Conservation (phyloP, 2,888 invertebrate genomes). For the Clepsis dumicolana region DNA sequence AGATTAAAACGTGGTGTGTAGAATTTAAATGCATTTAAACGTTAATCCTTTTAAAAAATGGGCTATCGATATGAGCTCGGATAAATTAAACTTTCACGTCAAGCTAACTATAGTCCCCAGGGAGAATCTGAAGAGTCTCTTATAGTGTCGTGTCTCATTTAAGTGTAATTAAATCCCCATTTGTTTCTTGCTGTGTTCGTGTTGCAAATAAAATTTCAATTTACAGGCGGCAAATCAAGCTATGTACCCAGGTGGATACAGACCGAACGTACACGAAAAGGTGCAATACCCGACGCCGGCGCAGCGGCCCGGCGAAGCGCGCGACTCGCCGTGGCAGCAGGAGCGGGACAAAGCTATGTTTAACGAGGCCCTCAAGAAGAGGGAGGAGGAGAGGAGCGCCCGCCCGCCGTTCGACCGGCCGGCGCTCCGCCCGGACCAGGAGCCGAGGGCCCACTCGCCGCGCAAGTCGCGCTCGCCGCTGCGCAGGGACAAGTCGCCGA, state of each 20-base stretch:
- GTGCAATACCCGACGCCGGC: conserved; percentile 57
- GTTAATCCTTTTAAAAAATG: not conserved
- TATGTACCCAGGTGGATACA: conserved; percentile 77
- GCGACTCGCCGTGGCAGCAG: conserved; percentile 62
- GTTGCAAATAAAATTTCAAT: conserved; percentile 77
- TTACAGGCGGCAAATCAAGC: conserved; percentile 79
- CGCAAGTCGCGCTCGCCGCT: conserved; percentile 67
- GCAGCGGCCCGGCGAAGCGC: conserved; percentile 51
- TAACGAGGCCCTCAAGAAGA: conserved; percentile 53
- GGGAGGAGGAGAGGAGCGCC: conserved; percentile 61
- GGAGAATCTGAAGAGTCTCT: not conserved
- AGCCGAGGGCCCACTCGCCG: conserved; percentile 50
- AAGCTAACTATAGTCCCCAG: not conserved
- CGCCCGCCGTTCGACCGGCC: conserved; percentile 51
- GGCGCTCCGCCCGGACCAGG: conserved; percentile 46
- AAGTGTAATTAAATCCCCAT: not conserved
- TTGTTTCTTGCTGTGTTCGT: conserved; percentile 44
- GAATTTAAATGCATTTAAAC: not conserved
- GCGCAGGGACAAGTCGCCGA: conserved; percentile 68
- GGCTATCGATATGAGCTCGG: not conserved
- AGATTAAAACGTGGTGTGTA: not conserved
- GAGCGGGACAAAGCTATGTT: conserved; percentile 56
- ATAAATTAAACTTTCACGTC: not conserved
- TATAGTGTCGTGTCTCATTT: not conserved
- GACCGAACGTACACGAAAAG: conserved; percentile 60